Base-by-base conservation (phyloP, 2,888 invertebrate species). In the Linnaemya tessellans region DNA sequence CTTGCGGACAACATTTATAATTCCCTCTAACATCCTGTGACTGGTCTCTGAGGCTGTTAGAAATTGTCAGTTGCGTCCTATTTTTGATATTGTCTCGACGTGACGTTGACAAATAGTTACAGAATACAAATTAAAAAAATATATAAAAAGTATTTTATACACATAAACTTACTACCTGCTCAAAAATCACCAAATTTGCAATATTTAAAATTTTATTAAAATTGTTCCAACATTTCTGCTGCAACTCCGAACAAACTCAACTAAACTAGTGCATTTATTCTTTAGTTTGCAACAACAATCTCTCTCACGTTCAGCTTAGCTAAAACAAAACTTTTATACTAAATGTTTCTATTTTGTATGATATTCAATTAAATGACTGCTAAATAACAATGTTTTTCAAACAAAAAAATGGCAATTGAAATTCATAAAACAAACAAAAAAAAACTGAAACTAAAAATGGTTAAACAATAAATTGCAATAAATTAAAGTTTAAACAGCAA, bases 391-490 rank as follows among this genome's bases (percentile, higher is more conserved):
- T 77, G 64, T 74, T 84, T 73, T 71, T 73, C 22, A 54, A 65
- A 49, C 35, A 46, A 54, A 51, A 49, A 78, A 71, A 70, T 65
- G 41, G 70, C 65, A 82, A 75, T 85, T 80, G 56, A 64, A 74
- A 58, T 65, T 65, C 49, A 43, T 65, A 67, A 65, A 80, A 71
- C 30, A 74, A 78, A 64, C n/a, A 62, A 18, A 30, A 30, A 30
- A n/a, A 73, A 64, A 58, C 20, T 30, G n/a, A 58, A 56, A 65
- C 56, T 49, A 60, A 20, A 73, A 84, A 74, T 68, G 75, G 41
- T 75, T 85, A 60, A 85, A 85, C 82, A 82, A 82, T 82, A 85
- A 80, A 82, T 75, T 85, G 85, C 85, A 85, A 82, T 85, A 82
- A 85, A 82, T 85, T 80, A 75, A 49, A 82, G 49, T 79, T 65